Conservation (phyloP, 2,888 invertebrate species). For the Endotricha flammealis region DNA sequence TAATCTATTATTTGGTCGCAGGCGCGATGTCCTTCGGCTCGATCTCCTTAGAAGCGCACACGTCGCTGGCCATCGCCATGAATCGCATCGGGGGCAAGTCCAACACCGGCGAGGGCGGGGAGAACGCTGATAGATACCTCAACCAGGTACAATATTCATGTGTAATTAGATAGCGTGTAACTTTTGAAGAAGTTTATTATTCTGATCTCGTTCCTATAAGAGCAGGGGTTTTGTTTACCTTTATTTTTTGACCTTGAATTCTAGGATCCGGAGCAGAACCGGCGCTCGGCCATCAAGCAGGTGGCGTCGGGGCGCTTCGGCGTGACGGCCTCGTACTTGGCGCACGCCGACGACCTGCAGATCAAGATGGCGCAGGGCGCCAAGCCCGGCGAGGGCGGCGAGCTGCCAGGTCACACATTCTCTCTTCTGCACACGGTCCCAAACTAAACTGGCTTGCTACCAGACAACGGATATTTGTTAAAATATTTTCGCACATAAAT, state of each 20-base stretch:
- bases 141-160: too few species aligned
- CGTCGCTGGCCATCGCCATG: conserved; percentile 97
- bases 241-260: neutral
- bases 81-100: conserved; percentile 98
- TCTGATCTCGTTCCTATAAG: too few species aligned
- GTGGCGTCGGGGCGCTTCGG: conserved; percentile 99
- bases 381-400: conserved; percentile 99
- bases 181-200: too few species aligned
- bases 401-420: conserved; percentile 95
- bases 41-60: conserved; percentile 97
- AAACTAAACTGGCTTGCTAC: too few species aligned
- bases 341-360: conserved; percentile 98
- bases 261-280: conserved; percentile 87
- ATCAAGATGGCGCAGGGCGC: conserved; percentile 99
- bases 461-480: too few species aligned
- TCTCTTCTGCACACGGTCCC: too few species aligned
- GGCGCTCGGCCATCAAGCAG: conserved; percentile 97
- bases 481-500: too few species aligned
- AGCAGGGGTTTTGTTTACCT: too few species aligned
- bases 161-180: too few species aligned
- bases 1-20: conserved; percentile 31
- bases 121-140: conserved; percentile 88
- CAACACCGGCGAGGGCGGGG: conserved; percentile 99
- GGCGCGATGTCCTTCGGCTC: conserved; percentile 99
- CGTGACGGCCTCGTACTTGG: conserved; percentile 97